Percentiles rank a stretch among this genome's conserved stretches.
Conservation (phyloP, 2,888 invertebrate genomes). For the Campoplex capitator region DNA sequence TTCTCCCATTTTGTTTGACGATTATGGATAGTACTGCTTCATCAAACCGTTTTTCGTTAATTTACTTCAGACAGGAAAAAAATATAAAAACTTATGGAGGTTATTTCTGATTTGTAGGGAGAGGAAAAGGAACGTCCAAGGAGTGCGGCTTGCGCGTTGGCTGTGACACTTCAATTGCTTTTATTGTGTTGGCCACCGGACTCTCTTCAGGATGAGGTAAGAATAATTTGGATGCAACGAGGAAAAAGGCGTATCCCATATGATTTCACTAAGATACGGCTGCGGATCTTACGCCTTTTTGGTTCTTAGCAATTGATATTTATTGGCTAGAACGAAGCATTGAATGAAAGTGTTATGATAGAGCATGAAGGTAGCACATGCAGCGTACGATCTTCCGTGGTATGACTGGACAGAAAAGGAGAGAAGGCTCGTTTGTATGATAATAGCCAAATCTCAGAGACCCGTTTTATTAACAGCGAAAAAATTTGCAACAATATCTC, state of each 20-base stretch:
- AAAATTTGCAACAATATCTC: slow-evolving; percentile 51
- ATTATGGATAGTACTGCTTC: background rate
- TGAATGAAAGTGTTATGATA: slow-evolving; percentile 7
- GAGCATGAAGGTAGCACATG: slow-evolving; percentile 55
- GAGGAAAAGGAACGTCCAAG: slow-evolving; percentile 27
- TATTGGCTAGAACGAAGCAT: background rate
- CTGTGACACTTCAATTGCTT: slow-evolving; percentile 55
- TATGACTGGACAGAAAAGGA: slow-evolving; percentile 53
- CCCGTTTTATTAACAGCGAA: slow-evolving; percentile 50
- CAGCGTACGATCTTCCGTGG: slow-evolving; percentile 64
- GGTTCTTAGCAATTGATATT: background rate
- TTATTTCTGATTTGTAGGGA: slow-evolving; percentile 16
- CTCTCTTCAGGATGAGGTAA: slow-evolving; percentile 63
- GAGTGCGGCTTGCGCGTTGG: background rate
- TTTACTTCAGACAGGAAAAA: background rate
- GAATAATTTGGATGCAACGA: background rate
- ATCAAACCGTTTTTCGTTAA: background rate
- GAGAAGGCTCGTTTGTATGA: slow-evolving; percentile 46
- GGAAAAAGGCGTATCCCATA: background rate
- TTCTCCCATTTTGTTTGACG: background rate
- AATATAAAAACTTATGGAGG: background rate
- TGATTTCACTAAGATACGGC: background rate
- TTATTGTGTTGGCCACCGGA: slow-evolving; percentile 69
- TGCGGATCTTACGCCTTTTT: background rate
- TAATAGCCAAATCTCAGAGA: slow-evolving; percentile 52